Evolutionary conservation across 2,888 invertebrate genomes (phyloP).

Genomic region (Chouioia cunea): DNA sequence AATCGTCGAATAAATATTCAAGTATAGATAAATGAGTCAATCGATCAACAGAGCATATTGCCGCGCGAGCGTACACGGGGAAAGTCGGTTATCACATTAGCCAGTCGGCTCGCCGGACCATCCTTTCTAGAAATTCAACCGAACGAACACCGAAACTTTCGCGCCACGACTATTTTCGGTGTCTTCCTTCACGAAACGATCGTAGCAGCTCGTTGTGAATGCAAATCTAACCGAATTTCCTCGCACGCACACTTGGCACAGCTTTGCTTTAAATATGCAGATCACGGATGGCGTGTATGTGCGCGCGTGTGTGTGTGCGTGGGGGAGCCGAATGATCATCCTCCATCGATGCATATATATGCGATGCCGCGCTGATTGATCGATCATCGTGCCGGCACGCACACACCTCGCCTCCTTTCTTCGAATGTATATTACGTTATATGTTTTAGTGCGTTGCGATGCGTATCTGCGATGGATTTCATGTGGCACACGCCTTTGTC

Average conservation of each 20-base stretch:
- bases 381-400: constrained; percentile 53
- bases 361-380: constrained; percentile 29
- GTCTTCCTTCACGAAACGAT: constrained; percentile 49
- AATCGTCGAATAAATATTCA: too few species aligned
- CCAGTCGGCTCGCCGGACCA: not conserved
- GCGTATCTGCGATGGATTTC: not conserved
- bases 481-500: constrained; percentile 3
- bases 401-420: constrained; percentile 12
- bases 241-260: constrained; percentile 42
- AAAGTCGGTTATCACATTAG: constrained; percentile 20
- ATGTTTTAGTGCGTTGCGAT: not conserved
- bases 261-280: constrained; percentile 20
- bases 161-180: constrained; percentile 54
- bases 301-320: not conserved
- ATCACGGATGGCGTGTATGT: not conserved
- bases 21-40: not conserved
- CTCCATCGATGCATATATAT: constrained; percentile 15
- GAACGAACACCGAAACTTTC: constrained; percentile 23
- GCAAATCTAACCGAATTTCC: constrained; percentile 63
- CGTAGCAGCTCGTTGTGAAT: constrained; percentile 54
- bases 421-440: constrained; percentile 5
- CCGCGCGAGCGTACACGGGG: not conserved
- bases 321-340: constrained; percentile 51
- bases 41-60: too few species aligned
- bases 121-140: constrained; percentile 29